Conservation (phyloP, 2,888 invertebrate genomes). For the Julus scandinavius region DNA sequence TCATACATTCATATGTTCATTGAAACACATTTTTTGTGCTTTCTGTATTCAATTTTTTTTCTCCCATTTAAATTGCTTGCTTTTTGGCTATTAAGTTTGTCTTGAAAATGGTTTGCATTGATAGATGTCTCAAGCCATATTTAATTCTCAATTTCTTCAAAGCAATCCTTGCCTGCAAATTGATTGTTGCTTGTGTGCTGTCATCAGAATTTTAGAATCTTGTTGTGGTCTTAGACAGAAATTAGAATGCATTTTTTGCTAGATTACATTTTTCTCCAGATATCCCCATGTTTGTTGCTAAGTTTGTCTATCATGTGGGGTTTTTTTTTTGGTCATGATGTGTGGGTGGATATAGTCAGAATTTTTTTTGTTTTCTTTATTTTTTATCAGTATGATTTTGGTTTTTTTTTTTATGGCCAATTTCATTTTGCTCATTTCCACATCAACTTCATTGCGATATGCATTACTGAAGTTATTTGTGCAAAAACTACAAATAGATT, state of each 20-base stretch:
- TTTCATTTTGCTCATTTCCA: not conserved
- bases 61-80: constrained; percentile 26
- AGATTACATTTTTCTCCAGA: not conserved
- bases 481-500: too few relatives aligned
- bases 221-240: constrained; percentile 18
- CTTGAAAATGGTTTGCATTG: constrained; percentile 44
- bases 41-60: constrained; percentile 35
- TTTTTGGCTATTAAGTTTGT: constrained; percentile 33
- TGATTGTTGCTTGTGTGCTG: constrained; percentile 33
- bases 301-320: not conserved
- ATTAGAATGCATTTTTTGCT: not conserved
- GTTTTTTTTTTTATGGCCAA: too few relatives aligned
- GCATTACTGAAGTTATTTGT: not conserved
- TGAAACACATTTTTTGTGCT: constrained; percentile 52
- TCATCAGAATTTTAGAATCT: not conserved
- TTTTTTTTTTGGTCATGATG: too few relatives aligned
- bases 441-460: not conserved
- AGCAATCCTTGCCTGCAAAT: constrained; percentile 30
- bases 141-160: constrained; percentile 8
- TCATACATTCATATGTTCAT: constrained; percentile 50
- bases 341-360: too few relatives aligned
- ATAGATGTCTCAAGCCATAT: constrained; percentile 14
- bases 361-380: too few relatives aligned
- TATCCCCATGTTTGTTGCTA: not conserved
- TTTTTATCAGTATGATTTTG: too few relatives aligned